Evolutionary conservation across 2,797 vertebrate genomes (phyloP).

Genomic region (Takifugu rubripes): DNA sequence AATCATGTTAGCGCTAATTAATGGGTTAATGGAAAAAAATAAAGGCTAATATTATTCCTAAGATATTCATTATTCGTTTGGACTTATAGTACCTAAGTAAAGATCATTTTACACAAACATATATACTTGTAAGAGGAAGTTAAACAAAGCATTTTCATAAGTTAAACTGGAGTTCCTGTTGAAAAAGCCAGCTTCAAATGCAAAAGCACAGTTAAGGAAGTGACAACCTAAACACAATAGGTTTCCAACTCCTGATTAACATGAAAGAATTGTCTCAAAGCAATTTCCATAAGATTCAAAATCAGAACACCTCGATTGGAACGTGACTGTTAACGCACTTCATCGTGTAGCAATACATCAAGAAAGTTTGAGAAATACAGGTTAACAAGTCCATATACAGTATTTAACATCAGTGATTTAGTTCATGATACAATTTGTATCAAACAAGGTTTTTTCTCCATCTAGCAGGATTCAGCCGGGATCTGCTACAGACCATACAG

Average conservation of each 20-base stretch:
- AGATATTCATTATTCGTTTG: neutral
- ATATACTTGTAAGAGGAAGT: neutral
- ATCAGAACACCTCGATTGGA: slow-evolving; percentile 72
- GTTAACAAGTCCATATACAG: slow-evolving; percentile 64
- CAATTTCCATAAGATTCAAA: slow-evolving; percentile 58
- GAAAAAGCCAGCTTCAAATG: slow-evolving; percentile 55
- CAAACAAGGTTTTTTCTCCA: slow-evolving; percentile 89
- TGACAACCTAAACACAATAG: slow-evolving; percentile 58
- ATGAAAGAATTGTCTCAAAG: slow-evolving; percentile 54
- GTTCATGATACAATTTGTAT: slow-evolving; percentile 99
- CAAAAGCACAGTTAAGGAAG: slow-evolving; percentile 25
- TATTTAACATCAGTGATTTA: slow-evolving; percentile 74
- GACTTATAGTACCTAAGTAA: slow-evolving; percentile 1
- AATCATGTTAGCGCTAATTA: too few relatives aligned
- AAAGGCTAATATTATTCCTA: too few relatives aligned
- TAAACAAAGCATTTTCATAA: slow-evolving; percentile 31
- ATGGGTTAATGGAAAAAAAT: too few relatives aligned
- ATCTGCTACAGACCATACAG: slow-evolving; percentile 64
- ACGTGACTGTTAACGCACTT: slow-evolving; percentile 76
- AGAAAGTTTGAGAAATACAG: slow-evolving; percentile 59
- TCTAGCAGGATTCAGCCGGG: slow-evolving; percentile 80
- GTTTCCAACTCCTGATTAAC: slow-evolving; percentile 35
- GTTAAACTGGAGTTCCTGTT: slow-evolving; percentile 32
- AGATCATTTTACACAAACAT: slow-evolving; percentile 19
- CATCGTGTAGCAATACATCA: slow-evolving; percentile 72